A percentile compares a stretch with the other conserved stretches of the same genome.
Conservation (phyloP, 2,888 invertebrate genomes). For the Clistopyga incitator region DNA sequence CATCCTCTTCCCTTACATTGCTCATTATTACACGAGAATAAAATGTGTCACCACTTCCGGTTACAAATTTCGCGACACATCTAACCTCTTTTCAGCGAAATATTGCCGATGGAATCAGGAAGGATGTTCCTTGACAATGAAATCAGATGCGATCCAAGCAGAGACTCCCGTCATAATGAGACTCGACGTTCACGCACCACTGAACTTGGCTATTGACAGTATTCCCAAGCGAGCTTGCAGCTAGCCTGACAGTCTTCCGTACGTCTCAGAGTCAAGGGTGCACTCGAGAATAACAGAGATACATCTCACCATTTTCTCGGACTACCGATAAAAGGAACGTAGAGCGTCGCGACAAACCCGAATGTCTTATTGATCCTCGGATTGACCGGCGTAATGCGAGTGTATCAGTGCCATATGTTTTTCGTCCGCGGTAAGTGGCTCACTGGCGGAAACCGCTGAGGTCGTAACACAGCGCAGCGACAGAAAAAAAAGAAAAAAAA, state of each 20-base stretch:
- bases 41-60: background rate
- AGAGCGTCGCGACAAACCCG: background rate
- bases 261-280: slow-evolving; percentile 54
- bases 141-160: slow-evolving; percentile 24
- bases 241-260: slow-evolving; percentile 8
- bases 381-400: slow-evolving; percentile 37
- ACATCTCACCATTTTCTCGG: background rate
- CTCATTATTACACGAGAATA: background rate
- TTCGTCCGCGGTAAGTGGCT: background rate
- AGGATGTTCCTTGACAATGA: slow-evolving; percentile 22
- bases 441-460: background rate
- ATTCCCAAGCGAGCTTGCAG: slow-evolving; percentile 13
- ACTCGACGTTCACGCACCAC: slow-evolving; percentile 20
- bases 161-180: background rate
- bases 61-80: background rate
- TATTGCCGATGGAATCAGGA: background rate
- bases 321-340: background rate
- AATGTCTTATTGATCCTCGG: slow-evolving; percentile 3
- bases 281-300: background rate
- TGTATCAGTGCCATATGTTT: slow-evolving; percentile 28
- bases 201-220: slow-evolving; percentile 51
- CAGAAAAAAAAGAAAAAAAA: background rate
- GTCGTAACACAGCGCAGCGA: background rate
- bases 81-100: background rate
- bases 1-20: no score